Evolutionary conservation across 2,797 vertebrate species (phyloP).

Genomic region (Ctenochaetus hawaiiensis): DNA sequence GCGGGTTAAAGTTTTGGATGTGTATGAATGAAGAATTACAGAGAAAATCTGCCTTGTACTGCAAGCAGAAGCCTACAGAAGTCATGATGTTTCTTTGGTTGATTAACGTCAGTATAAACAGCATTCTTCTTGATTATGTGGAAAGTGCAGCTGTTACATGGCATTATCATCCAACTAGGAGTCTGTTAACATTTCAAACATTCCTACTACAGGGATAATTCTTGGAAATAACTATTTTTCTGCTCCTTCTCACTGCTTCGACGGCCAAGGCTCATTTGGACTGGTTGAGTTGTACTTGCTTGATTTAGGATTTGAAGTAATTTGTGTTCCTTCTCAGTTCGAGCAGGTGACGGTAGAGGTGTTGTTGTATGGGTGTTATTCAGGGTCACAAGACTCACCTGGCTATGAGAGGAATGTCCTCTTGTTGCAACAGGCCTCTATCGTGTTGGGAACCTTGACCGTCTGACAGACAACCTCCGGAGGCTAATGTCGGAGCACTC

Average conservation of each 20-base stretch:
- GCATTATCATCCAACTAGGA: conserved; percentile 35
- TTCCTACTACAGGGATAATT: conserved; percentile 16
- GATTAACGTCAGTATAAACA: conserved; percentile 47
- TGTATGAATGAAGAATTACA: conserved; percentile 65
- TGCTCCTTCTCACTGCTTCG: not conserved
- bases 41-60: conserved; percentile 48
- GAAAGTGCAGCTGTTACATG: conserved; percentile 46
- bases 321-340: conserved; percentile 1
- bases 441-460: conserved; percentile 76
- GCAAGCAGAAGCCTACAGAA: conserved; percentile 34
- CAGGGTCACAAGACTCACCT: conserved; percentile 73
- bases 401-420: conserved; percentile 82
- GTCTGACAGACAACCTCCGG: conserved; percentile 67
- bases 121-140: conserved; percentile 48
- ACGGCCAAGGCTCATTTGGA: conserved; percentile 6
- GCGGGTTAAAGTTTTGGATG: conserved; percentile 59
- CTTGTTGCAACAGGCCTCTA: conserved; percentile 79
- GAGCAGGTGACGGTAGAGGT: conserved; percentile 50
- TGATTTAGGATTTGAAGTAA: not conserved
- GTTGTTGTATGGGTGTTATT: conserved; percentile 59
- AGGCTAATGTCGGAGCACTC: conserved; percentile 39
- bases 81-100: conserved; percentile 35
- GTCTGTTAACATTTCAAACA: conserved; percentile 42
- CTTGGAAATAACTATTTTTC: conserved; percentile 29
- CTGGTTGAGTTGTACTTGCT: not conserved